These are phyloP conservation scores for Danio jaintianensis DNA, from an alignment of 2,797 vertebrate genomes.

Conservation along the genomic window DNA sequence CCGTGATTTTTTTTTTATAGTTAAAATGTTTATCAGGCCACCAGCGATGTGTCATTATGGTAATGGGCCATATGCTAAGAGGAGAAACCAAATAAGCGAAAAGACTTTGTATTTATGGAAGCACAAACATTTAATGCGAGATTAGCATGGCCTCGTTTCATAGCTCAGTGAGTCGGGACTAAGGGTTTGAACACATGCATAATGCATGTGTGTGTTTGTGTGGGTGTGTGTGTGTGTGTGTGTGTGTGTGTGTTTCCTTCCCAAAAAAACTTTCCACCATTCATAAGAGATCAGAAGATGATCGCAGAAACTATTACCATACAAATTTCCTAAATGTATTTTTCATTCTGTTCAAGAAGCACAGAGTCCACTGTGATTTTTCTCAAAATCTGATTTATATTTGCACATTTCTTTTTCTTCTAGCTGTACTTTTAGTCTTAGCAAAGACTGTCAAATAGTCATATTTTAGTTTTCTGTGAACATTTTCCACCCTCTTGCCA, in stretches of 20 bases:
- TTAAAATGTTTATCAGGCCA: conserved; percentile 57
- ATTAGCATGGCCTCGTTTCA: conserved; percentile 80
- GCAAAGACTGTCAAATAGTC: neutral
- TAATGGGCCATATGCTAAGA: conserved; percentile 62
- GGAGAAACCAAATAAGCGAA: conserved; percentile 56
- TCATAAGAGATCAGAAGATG: conserved; percentile 31
- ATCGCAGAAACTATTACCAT: conserved; percentile 10
- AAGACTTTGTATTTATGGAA: conserved; percentile 72
- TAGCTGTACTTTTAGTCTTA: neutral
- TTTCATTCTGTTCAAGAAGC: neutral
- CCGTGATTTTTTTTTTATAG: conserved; percentile 23
- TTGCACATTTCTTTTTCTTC: neutral
- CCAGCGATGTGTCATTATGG: conserved; percentile 57
- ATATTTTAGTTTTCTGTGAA: neutral
- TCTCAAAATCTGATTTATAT: neutral
- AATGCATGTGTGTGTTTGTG: conserved; percentile 64
- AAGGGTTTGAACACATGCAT: conserved; percentile 71
- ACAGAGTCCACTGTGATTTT: neutral
- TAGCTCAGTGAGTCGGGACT: conserved; percentile 75
- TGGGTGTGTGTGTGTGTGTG: conserved; percentile 18
- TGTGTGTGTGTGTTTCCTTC: too few relatives aligned
- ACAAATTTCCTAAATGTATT: neutral
- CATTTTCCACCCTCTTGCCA: neutral
- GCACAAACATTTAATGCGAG: conserved; percentile 72
- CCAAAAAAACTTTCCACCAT: conserved; percentile 21